Evolutionary conservation across 2,888 invertebrate species (phyloP), one percentile per base, ranked within the genome.

Genomic region (Synergus laeviventris): DNA sequence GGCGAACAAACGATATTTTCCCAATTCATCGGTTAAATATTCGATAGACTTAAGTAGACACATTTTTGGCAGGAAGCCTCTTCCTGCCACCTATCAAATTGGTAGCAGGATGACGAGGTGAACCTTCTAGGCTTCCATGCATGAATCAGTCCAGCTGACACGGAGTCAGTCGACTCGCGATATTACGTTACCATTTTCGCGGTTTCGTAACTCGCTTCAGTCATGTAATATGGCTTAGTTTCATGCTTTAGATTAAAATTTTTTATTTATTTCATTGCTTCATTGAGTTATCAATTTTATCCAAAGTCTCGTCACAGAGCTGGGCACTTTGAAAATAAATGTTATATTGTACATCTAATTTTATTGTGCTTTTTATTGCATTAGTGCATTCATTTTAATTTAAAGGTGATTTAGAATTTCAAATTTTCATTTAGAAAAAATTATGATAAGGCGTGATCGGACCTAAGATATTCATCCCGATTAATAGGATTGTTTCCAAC

Each of bases 131-230:
- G 85, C 89, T 86, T 89, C 86, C 89, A 84, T 86, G 82, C 86
- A 85, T 80, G 82, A 86, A 89, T 86, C 90, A 90, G 90, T 90
- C 90, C 89, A 90, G 88, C 86, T 89, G 88, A 90, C 90, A 90
- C 90, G 90, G 90, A 90, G 89, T 90, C 89, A 89, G 88, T 86
- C 86, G 86, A 87, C 86, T 86, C 88, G 88, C 87, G 87, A 86
- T 84, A 84, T 82, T 82, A 83, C 82, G 78, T 78, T 80, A 76
- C 83, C n/a, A 70, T 76, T 81, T 74, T 12, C 38, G 74, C 45
- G 74, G 45, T 70, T 75, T n/a, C 61, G 77, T 74, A 78, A 76
- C 80, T 79, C 82, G 74, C 77, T 70, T 77, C 74, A 75, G 61
- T 36, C 60, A 36, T 31, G 54, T 61, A 73, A 60, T 45, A 61